A percentile compares a stretch with the other conserved stretches of the same genome.
Conservation (phyloP, 2,113 vertebrate species). For the Balaenoptera acutorostrata region DNA sequence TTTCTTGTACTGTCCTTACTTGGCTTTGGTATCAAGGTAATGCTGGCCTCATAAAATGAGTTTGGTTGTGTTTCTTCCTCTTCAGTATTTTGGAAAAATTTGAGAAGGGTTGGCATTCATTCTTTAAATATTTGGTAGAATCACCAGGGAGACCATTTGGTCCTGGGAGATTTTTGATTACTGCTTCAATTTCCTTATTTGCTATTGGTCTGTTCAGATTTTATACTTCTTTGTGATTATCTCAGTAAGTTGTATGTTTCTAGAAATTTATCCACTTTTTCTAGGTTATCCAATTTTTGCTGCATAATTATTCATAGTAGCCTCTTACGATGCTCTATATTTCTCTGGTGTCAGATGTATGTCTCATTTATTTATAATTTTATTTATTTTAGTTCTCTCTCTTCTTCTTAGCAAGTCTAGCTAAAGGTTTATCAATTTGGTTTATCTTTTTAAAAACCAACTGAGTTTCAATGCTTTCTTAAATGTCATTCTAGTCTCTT, state of each 20-base stretch:
- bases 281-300: not conserved
- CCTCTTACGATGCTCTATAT: not conserved
- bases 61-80: not conserved
- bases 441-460: not conserved
- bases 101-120: not conserved
- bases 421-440: not conserved
- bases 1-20: not conserved
- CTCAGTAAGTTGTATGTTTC: not conserved
- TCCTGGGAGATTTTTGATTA: not conserved
- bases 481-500: not conserved
- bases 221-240: not conserved
- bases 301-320: not conserved
- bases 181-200: not conserved
- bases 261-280: not conserved
- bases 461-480: not conserved
- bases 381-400: not conserved
- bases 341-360: not conserved
- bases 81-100: not conserved
- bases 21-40: not conserved
- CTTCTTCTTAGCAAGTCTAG: not conserved
- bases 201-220: not conserved
- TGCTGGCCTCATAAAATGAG: not conserved
- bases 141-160: not conserved
- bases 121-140: not conserved
- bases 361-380: not conserved